Base-by-base conservation (phyloP, 2,797 vertebrate genomes). In the Scolopax rusticola region DNA sequence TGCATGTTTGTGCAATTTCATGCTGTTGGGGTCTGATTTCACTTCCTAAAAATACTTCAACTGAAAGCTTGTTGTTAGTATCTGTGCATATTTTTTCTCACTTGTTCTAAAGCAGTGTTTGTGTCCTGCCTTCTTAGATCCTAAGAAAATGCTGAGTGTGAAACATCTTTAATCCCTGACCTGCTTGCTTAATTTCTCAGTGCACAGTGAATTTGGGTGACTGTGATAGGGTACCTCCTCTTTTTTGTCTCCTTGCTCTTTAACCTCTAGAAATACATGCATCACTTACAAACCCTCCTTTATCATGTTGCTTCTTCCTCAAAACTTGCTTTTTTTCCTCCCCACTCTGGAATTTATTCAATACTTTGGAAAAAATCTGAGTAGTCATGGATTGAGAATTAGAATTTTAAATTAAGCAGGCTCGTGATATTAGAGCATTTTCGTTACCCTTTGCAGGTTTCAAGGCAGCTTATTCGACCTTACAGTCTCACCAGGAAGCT, bases 401-500 rank as follows among this genome's bases (percentile, higher is more conserved):
- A 97, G 97, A 97, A 97, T 97, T 98, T 97, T 97, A 97, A 97
- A 97, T 98, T 92, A 67, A 97, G 81, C 89, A 84, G 78, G 87
- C 95, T 96, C 95, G 93, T 95, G 92, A 84, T 96, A 95, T 92
- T 94, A 94, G 95, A 97, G 94, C 70, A 87, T 97, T 97, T 97
- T 96, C 38, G 93, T 97, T 98, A 97, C 97, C 98, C 97, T 98
- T 98, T 98, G 97, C 98, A 97, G 96, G 97, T 97, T 98, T 96
- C 93, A 97, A 97, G 97, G 97, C 97, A 98, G 97, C 95, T 98
- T 97, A 97, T 97, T 98, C 97, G 95, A 98, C 98, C 98, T 98
- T 97, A 97, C 97, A 97, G 93, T 98, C 98, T 97, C 98, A 96
- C 98, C 97, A 97, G 98, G 98, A 98, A 98, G 97, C 98, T 98